Percentiles rank a stretch among this genome's conserved stretches.
phyloP scores from a whole-genome alignment of 1,140 invertebrate genomes.

The Drosophila mayri region DNA sequence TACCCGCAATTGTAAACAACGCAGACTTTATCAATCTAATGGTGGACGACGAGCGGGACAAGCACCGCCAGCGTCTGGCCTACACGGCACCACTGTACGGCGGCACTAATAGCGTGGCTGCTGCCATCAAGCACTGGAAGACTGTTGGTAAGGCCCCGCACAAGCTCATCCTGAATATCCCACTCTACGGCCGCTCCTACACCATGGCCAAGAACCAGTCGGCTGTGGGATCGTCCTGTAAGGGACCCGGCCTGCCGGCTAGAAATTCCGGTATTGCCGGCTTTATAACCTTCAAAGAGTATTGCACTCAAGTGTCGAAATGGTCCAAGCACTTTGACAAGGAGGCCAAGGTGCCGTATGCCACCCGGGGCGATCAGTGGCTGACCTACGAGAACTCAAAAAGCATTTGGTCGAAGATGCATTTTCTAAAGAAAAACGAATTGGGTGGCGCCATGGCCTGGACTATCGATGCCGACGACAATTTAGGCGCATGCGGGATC shows the following conservation, averaged over 20 bases:
- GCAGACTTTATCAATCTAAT: conserved; percentile 88
- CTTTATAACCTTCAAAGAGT: conserved; percentile 91
- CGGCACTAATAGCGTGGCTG: conserved; percentile 63
- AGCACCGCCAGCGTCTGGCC: conserved; percentile 86
- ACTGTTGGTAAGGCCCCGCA: conserved; percentile 85
- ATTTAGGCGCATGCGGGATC: conserved; percentile 80
- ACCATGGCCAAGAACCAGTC: conserved; percentile 85
- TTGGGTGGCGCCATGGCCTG: conserved; percentile 87
- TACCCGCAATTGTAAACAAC: conserved; percentile 85
- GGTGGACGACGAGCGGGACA: conserved; percentile 89
- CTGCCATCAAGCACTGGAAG: conserved; percentile 87
- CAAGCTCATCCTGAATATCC: conserved; percentile 89
- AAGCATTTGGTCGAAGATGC: conserved; percentile 83
- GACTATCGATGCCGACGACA: conserved; percentile 87
- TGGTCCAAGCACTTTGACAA: conserved; percentile 54
- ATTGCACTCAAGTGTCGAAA: conserved; percentile 65
- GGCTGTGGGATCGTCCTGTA: conserved; percentile 86
- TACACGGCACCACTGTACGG: conserved; percentile 87
- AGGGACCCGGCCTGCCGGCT: conserved; percentile 87
- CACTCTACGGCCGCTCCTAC: conserved; percentile 89
- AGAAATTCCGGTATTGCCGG: conserved; percentile 89
- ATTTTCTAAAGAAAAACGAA: conserved; percentile 57
- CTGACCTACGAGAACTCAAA: conserved; percentile 80
- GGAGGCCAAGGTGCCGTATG: conserved; percentile 75
- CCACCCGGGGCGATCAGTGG: conserved; percentile 81